Conservation (phyloP, 2,797 vertebrate species). For the Phalloptychus januarius region DNA sequence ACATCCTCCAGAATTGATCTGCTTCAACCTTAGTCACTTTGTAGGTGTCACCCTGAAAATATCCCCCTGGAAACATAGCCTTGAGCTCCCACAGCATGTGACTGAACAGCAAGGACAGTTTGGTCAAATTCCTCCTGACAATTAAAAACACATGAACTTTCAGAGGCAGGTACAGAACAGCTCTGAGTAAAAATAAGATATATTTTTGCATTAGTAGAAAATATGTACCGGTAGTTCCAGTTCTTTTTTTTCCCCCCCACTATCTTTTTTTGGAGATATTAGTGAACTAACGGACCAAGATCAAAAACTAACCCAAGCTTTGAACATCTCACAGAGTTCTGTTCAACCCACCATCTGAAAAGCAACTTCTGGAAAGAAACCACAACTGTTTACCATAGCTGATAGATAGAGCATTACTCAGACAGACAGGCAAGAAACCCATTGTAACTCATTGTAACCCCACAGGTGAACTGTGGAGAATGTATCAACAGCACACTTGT, state of each 20-base stretch:
- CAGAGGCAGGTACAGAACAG: conserved; percentile 16
- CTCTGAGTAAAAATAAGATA: not conserved
- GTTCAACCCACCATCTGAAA: no score
- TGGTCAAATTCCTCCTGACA: conserved; percentile 86
- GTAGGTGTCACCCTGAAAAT: conserved; percentile 83
- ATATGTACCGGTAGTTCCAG: not conserved
- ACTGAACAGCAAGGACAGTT: conserved; percentile 89
- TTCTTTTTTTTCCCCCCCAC: not conserved
- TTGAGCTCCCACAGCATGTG: conserved; percentile 87
- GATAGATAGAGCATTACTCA: no score
- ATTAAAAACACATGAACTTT: conserved; percentile 17
- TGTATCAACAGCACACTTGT: not conserved
- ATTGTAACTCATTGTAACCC: no score
- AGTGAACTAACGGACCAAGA: not conserved
- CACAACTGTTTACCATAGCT: not conserved
- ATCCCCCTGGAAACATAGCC: conserved; percentile 81
- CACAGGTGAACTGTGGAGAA: not conserved
- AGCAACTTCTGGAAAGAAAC: no score
- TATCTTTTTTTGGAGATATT: not conserved
- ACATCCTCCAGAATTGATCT: conserved; percentile 83
- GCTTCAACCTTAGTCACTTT: conserved; percentile 78
- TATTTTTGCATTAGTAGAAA: not conserved
- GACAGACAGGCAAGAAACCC: not conserved
- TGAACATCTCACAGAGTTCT: no score
- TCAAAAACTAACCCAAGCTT: no score